Evolutionary conservation across 2,797 vertebrate genomes (phyloP).

Genomic region (Acrocephalus scirpaceus): DNA sequence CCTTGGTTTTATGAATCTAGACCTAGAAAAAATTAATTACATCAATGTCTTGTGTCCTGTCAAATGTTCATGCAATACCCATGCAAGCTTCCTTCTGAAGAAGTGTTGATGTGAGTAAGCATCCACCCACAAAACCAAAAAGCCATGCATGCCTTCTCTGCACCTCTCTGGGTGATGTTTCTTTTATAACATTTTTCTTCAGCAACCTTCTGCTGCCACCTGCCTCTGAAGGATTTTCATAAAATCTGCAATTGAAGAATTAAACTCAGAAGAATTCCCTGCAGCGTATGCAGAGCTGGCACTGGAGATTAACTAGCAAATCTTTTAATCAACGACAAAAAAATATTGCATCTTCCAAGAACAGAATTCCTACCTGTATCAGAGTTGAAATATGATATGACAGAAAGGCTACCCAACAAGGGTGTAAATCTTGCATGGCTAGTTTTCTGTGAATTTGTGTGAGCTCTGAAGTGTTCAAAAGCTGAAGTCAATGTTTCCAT

Average conservation of each 20-base stretch:
- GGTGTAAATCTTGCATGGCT: background rate
- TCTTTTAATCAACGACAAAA: background rate
- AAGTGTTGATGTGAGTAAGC: background rate
- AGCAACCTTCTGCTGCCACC: background rate
- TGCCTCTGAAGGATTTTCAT: background rate
- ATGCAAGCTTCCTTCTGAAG: background rate
- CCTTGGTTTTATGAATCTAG: background rate
- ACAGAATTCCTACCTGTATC: background rate
- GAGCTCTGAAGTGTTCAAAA: background rate
- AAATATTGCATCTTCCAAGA: background rate
- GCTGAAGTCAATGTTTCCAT: background rate
- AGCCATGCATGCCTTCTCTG: background rate
- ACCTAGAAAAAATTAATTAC: background rate
- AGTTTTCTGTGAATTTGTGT: background rate
- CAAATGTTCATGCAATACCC: background rate
- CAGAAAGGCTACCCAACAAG: background rate
- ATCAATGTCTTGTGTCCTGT: background rate
- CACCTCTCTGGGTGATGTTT: background rate
- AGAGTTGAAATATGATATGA: background rate
- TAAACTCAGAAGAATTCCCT: background rate
- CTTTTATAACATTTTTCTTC: background rate
- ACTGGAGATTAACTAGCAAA: background rate
- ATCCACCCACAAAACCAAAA: background rate
- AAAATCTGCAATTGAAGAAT: background rate
- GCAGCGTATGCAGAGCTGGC: background rate